Base-by-base conservation (phyloP, 2,797 vertebrate genomes). In the Podarcis siculus region DNA sequence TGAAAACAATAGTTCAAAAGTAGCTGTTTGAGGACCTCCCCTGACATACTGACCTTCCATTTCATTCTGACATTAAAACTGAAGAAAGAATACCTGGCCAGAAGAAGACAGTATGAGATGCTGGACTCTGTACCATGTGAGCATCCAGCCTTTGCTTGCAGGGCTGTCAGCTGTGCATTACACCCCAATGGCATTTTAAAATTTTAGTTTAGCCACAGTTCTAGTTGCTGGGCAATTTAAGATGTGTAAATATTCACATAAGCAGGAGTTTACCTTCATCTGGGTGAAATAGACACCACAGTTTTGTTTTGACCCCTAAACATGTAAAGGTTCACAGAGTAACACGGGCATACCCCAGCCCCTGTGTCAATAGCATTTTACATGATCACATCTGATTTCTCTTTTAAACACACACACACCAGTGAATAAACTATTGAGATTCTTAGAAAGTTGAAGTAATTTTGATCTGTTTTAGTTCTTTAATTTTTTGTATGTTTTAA, bases 161-260 rank as follows among this genome's bases (percentile, higher is more conserved):
- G 27, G 42, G 8, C 58, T 81, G 79, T 81, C 81, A 83, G 30
- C 73, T 71, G 75, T 42, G 10, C 12, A 8, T 83, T 69, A 64
- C 66, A 55, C 64, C 32, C 49, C 45, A 25, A 32, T 72, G 66
- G 39, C 5, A 61, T 79, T 87, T 83, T 69, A 35, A 86, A 86
- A 67, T 35, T n/a, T 67, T 78, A 85, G 58, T 79, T 66, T 83
- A 83, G 27, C 35, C 75, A 79, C 49, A 78, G 42, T 71, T 83
- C 66, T 71, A 71, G 45, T 58, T 49, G 69, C 19, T 88, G 58
- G 45, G 35, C 73, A 79, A 88, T 83, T 88, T 69, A 71, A 58
- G 45, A 55, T 78, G 12, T 39, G 45, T 69, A 71, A 88, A 88
- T 83, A 58, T 88, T 71, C 32, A 39, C 39, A 25, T 83, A 75